Percentiles rank a stretch among this genome's conserved stretches.
These are phyloP conservation scores for Stratiomys singularior DNA, from an alignment of 2,888 invertebrate genomes.

Conservation along the genomic window DNA sequence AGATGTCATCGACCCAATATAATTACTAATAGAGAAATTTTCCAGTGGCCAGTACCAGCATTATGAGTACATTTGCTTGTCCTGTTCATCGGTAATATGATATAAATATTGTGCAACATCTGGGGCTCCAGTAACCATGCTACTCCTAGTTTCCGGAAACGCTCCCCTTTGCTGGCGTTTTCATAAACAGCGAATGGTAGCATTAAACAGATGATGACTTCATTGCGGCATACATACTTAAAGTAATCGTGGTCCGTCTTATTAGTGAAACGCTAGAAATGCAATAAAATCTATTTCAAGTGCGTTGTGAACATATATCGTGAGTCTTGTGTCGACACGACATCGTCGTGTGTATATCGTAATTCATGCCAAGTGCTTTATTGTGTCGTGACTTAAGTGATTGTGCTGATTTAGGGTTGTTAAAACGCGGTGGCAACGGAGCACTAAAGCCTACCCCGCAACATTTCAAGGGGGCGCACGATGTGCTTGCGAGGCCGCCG, in stretches of 20 bases:
- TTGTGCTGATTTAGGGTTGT: not conserved
- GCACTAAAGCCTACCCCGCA: not conserved
- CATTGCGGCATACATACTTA: constrained; percentile 25
- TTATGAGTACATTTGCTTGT: constrained; percentile 1
- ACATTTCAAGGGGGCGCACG: not conserved
- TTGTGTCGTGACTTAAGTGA: not conserved
- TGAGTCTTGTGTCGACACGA: constrained; percentile 1
- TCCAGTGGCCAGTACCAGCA: constrained; percentile 3
- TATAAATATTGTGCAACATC: constrained; percentile 1
- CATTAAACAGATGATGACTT: constrained; percentile 35
- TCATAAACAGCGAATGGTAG: not conserved
- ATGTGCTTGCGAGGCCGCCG: constrained; percentile 23
- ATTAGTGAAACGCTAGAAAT: constrained; percentile 17
- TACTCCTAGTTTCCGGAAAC: not conserved
- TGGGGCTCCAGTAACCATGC: not conserved
- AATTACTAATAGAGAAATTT: constrained; percentile 17
- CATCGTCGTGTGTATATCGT: not conserved
- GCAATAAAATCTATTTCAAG: not conserved
- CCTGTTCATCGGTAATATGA: not conserved
- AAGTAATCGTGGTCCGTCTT: constrained; percentile 1
- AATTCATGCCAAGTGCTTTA: not conserved
- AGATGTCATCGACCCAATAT: constrained; percentile 33
- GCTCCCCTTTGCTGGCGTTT: not conserved
- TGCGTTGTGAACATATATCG: not conserved
- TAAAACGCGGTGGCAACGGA: constrained; percentile 4